Evolutionary conservation across 30 jellyfish, hydroid and myxozoan genomes (phyloP).

Genomic region (Hydractinia symbiolongicarpus): DNA sequence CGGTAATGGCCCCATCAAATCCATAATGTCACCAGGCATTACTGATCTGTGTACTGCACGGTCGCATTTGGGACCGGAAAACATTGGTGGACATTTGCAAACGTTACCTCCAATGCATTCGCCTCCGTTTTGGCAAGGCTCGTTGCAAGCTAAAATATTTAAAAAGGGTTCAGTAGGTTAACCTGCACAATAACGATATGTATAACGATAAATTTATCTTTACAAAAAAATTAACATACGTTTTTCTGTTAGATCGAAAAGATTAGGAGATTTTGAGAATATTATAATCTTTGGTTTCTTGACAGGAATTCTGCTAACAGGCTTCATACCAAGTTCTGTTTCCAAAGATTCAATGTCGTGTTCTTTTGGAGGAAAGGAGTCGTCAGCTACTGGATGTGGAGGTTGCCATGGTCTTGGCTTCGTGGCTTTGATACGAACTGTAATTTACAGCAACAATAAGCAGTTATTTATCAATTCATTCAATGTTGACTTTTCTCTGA

Average conservation of each 20-base stretch:
- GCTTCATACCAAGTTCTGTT: constrained; percentile 57
- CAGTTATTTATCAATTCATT: no score
- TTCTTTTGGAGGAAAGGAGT: constrained; percentile 66
- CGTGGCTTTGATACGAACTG: constrained; percentile 19
- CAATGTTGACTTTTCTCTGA: no score
- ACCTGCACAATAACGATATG: background rate
- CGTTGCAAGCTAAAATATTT: constrained; percentile 45
- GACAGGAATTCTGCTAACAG: constrained; percentile 37
- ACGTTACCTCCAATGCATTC: constrained; percentile 57
- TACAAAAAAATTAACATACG: background rate
- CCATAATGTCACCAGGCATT: constrained; percentile 19
- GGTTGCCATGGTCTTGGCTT: constrained; percentile 11
- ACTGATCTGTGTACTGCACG: constrained; percentile 11
- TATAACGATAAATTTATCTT: background rate
- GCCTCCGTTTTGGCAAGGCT: constrained; percentile 91
- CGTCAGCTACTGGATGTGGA: constrained; percentile 64
- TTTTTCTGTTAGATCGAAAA: constrained; percentile 20
- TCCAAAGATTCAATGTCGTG: constrained; percentile 77
- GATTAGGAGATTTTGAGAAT: constrained; percentile 20
- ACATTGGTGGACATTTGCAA: constrained; percentile 71
- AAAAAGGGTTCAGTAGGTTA: background rate
- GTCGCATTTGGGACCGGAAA: constrained; percentile 73
- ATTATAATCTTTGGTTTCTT: constrained; percentile 32
- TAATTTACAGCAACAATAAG: background rate
- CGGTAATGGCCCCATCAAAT: constrained; percentile 26